Conservation (phyloP, 2,113 vertebrate genomes). For the Podilymbus podiceps region DNA sequence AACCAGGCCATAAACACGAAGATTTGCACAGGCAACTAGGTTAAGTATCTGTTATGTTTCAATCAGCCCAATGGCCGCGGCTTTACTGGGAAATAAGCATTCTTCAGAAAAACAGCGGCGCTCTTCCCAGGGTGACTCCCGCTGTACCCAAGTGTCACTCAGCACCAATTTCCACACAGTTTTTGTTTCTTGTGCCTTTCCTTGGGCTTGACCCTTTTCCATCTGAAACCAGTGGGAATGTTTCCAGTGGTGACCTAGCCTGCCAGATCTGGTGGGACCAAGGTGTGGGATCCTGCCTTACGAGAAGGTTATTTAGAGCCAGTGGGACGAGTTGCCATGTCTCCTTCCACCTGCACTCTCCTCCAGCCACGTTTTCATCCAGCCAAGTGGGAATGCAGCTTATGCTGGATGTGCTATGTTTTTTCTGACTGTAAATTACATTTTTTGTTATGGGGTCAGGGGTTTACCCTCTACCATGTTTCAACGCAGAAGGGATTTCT, state of each 20-base stretch:
- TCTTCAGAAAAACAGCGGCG: neutral
- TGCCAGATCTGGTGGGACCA: neutral
- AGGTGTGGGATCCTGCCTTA: neutral
- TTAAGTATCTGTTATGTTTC: neutral
- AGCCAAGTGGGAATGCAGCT: neutral
- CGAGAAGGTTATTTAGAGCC: neutral
- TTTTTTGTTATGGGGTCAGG: neutral
- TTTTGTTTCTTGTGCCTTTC: neutral
- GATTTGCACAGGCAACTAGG: neutral
- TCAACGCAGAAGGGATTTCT: neutral
- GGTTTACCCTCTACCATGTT: neutral
- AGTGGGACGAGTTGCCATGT: neutral
- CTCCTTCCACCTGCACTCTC: neutral
- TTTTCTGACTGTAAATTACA: neutral
- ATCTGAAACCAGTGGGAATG: neutral
- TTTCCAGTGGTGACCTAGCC: neutral
- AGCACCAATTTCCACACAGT: neutral
- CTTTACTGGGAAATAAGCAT: neutral
- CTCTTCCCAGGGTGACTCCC: neutral
- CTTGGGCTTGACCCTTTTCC: neutral
- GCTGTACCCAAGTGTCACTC: fast-evolving
- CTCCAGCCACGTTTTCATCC: neutral
- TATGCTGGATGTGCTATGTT: fast-evolving
- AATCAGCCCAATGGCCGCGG: neutral
- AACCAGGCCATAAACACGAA: neutral